Conservation (phyloP, 2,797 vertebrate genomes). For the Strix occidentalis region DNA sequence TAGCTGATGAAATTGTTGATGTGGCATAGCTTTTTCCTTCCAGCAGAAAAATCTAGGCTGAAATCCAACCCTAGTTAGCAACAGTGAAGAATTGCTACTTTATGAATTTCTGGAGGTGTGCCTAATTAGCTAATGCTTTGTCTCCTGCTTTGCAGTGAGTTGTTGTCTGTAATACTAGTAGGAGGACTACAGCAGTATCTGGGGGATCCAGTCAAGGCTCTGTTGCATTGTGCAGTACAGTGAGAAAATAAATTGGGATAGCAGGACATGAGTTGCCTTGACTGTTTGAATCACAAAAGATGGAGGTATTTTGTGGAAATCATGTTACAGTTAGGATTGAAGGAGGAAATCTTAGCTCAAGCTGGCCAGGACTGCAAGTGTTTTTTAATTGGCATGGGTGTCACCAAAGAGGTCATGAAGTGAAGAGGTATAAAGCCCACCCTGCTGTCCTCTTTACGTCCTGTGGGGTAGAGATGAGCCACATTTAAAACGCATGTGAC, state of each 20-base stretch:
- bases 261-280: not conserved
- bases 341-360: not conserved
- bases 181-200: not conserved
- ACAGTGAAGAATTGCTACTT: not conserved
- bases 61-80: conserved; percentile 21
- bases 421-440: not conserved
- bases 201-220: not conserved
- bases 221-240: not conserved
- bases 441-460: not conserved
- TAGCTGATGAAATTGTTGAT: not conserved
- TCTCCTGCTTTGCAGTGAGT: not conserved
- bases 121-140: conserved; percentile 9
- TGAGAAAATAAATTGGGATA: not conserved
- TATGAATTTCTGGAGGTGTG: not conserved
- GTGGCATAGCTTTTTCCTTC: not conserved
- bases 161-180: not conserved
- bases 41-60: not conserved
- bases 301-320: not conserved
- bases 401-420: not conserved
- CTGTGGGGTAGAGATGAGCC: not conserved
- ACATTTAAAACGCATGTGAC: not conserved
- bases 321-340: not conserved
- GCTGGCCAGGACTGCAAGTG: not conserved
- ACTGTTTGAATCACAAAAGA: not conserved
- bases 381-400: not conserved